Conservation (phyloP, 2,113 vertebrate species). For the Pleuronectes platessa region DNA sequence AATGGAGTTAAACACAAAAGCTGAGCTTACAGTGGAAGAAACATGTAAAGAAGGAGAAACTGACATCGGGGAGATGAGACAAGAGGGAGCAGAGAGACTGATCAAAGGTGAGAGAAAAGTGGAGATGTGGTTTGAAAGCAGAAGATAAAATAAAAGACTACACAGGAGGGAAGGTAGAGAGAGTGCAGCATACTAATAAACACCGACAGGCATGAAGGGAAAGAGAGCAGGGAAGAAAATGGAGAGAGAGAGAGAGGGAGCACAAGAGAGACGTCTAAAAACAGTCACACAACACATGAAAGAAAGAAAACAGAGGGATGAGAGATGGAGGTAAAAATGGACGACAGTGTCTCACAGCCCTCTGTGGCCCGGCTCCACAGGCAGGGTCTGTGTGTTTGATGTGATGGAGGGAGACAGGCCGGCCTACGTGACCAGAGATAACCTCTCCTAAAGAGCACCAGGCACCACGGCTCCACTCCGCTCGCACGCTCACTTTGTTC, state of each 20-base stretch:
- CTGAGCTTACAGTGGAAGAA: neutral
- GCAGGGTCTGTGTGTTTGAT: constrained; percentile 58
- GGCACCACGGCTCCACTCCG: constrained; percentile 33
- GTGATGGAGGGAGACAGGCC: constrained; percentile 67
- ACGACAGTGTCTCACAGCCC: constrained; percentile 36
- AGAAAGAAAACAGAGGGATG: constrained; percentile 36
- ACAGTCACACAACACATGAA: constrained; percentile 15
- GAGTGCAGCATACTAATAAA: constrained; percentile 10
- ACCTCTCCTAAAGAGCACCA: constrained; percentile 68
- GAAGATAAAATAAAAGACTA: neutral
- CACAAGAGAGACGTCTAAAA: neutral
- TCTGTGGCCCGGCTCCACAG: constrained; percentile 51
- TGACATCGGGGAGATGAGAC: neutral
- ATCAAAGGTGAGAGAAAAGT: neutral
- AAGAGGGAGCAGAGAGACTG: neutral
- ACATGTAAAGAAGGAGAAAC: neutral
- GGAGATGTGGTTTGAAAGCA: constrained; percentile 4
- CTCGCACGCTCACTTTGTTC: neutral
- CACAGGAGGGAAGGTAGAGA: neutral
- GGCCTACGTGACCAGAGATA: constrained; percentile 59
- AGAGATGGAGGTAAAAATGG: constrained; percentile 22
- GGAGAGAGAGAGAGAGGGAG: neutral
- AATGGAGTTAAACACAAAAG: neutral
- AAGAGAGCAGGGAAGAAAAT: neutral
- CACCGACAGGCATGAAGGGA: constrained; percentile 6